Conservation (phyloP, 2,113 vertebrate genomes). For the Bucco capensis region DNA sequence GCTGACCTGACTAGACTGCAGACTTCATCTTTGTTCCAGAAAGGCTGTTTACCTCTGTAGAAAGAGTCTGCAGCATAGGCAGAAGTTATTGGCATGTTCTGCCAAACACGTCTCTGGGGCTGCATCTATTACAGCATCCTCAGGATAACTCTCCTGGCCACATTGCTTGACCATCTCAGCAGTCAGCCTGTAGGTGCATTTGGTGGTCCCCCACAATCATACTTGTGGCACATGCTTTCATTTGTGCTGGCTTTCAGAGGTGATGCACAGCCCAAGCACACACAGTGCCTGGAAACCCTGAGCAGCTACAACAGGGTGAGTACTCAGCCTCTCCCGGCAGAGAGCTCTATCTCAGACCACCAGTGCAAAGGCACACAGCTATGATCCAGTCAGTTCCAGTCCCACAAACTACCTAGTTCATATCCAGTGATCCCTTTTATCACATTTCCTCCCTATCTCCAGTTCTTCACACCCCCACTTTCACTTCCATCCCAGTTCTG, state of each 20-base stretch:
- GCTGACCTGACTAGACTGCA: not conserved
- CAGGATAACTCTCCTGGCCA: not conserved
- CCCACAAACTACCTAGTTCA: not conserved
- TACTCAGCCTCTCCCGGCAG: not conserved
- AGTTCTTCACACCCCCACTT: not conserved
- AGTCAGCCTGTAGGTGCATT: not conserved
- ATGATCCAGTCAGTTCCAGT: not conserved
- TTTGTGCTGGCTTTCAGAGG: not conserved
- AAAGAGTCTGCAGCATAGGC: not conserved
- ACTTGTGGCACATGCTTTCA: not conserved
- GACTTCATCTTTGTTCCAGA: not conserved
- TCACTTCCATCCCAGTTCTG: not conserved
- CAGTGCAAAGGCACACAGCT: not conserved
- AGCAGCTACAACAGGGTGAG: accelerated
- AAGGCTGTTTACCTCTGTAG: not conserved
- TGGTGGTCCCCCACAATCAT: not conserved
- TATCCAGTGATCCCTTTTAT: not conserved
- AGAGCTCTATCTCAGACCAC: not conserved
- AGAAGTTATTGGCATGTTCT: not conserved
- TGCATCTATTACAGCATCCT: not conserved
- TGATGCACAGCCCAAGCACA: accelerated
- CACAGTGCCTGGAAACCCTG: not conserved
- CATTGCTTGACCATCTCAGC: not conserved
- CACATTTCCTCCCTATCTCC: not conserved
- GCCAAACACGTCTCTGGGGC: not conserved